These are phyloP conservation scores for Pogonocichla stellata DNA, from an alignment of 2,113 vertebrate genomes.

Conservation along the genomic window DNA sequence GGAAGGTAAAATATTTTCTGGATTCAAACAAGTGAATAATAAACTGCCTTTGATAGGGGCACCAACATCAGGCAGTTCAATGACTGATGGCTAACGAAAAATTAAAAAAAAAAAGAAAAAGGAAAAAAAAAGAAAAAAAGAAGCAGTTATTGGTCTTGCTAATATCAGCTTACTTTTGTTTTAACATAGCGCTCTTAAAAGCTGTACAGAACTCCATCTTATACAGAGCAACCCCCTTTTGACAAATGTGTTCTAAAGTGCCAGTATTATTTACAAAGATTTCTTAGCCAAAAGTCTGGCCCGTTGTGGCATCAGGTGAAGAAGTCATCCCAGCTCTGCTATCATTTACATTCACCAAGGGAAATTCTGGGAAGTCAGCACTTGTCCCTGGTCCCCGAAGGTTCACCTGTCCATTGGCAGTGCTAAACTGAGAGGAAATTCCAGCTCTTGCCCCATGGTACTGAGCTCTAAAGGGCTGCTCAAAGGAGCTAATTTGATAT, in stretches of 20 bases:
- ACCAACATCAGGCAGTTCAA: constrained; percentile 75
- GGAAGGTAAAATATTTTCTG: constrained; percentile 73
- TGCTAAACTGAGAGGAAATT: constrained; percentile 90
- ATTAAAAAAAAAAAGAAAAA: not conserved
- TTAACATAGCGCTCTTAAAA: constrained; percentile 74
- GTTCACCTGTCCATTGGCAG: constrained; percentile 95
- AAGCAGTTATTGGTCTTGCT: constrained; percentile 78
- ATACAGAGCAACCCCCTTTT: constrained; percentile 80
- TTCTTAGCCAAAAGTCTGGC: constrained; percentile 95
- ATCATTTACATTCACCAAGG: constrained; percentile 93
- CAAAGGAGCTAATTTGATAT: constrained; percentile 95
- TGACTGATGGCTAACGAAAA: constrained; percentile 70
- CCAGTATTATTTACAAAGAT: constrained; percentile 79
- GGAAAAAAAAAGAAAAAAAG: not conserved
- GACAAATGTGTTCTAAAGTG: constrained; percentile 94
- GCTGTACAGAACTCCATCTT: constrained; percentile 80
- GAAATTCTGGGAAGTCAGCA: constrained; percentile 96
- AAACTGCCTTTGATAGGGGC: constrained; percentile 73
- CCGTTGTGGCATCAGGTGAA: constrained; percentile 92
- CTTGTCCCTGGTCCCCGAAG: constrained; percentile 87
- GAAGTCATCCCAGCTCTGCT: constrained; percentile 94
- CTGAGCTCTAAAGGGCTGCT: constrained; percentile 94
- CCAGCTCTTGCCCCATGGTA: constrained; percentile 89
- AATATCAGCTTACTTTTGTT: constrained; percentile 78
- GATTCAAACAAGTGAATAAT: constrained; percentile 71